A percentile compares a stretch with the other conserved stretches of the same genome.
phyloP scores from a whole-genome alignment of 1,140 invertebrate genomes.

The Catajapyx aquilonaris region DNA sequence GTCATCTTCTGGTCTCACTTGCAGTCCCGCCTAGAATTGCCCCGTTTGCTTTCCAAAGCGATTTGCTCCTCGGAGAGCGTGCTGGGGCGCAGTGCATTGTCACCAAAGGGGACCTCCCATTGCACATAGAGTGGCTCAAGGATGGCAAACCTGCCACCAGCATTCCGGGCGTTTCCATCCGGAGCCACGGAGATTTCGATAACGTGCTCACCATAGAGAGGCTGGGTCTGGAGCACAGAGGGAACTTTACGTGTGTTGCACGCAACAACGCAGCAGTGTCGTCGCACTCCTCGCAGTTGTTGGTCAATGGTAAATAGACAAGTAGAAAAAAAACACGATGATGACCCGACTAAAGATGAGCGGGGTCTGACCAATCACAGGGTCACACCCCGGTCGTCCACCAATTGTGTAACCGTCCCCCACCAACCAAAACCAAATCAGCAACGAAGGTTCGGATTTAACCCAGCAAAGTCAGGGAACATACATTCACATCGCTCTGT shows the following conservation, averaged over 20 bases:
- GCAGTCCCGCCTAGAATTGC: constrained; percentile 27
- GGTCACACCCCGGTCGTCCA: no score
- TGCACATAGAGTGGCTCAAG: constrained; percentile 27
- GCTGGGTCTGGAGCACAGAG: constrained; percentile 21
- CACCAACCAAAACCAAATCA: no score
- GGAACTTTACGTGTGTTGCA: constrained; percentile 32
- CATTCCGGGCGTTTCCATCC: constrained; percentile 10
- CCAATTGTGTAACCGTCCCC: no score
- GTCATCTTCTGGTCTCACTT: no score
- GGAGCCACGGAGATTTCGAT: constrained; percentile 17
- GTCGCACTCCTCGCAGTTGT: constrained; percentile 23
- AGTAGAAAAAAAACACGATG: neutral
- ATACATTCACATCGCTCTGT: no score
- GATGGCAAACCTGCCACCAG: constrained; percentile 12
- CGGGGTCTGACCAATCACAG: no score
- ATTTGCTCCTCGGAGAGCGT: constrained; percentile 21
- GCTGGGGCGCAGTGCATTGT: constrained; percentile 26
- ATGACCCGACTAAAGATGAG: no score
- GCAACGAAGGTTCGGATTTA: no score
- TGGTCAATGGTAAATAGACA: constrained; percentile 31
- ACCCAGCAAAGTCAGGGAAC: no score
- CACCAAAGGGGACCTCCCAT: constrained; percentile 29
- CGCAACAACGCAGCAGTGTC: constrained; percentile 25
- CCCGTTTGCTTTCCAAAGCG: constrained; percentile 23
- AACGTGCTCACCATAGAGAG: constrained; percentile 14